Base-by-base conservation (phyloP, 1,140 invertebrate species). In the Bombus haemorrhoidalis region DNA sequence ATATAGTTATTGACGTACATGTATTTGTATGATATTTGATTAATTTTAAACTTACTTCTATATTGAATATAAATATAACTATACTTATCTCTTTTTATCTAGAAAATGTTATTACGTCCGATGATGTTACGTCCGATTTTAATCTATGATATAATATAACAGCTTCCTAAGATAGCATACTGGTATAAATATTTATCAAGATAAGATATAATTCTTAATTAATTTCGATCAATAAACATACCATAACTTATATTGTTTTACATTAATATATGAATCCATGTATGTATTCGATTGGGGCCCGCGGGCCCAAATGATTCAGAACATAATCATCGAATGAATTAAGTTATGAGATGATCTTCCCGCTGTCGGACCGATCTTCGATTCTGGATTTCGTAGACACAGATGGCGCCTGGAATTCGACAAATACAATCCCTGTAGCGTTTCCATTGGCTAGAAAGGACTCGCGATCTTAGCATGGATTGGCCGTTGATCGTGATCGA, bases 401-500 rank as follows among this genome's bases (percentile, higher is more conserved):
- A 84, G 82, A 79, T 79, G 82, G 82, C 82, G 82, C 76, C 10
- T 28, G 25, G 12, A 59, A 59, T 32, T 43, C 25, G 6, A 25
- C 39, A 68, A 57, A 22, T 41, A 10, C 25, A 53, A 4, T 66
- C 6, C 1, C 15, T 18, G 32, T 69, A 9, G 22, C 3, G 28
- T 37, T 64, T 32, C 34, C 15, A 80, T 85, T 85, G 83, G 83
- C 15, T 25, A 22, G 8, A 5, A 25, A 37, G 32, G 37, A 39
- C 12, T 9, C 25, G 1, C 6, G 39, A 72, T 64, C 68, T 34
- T 22, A 15, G 1, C 41, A 5, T 28, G 25, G 68, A 85, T 85
- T 85, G 83, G 83, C 10, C 8, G 53, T 34, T 85, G 37, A 85
- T 85, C 77, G 53, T 28, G 66, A 85, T 85, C 76, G 68, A 64